Base-by-base conservation (phyloP, 2,888 invertebrate genomes). In the Ecdyonurus torrentis region DNA sequence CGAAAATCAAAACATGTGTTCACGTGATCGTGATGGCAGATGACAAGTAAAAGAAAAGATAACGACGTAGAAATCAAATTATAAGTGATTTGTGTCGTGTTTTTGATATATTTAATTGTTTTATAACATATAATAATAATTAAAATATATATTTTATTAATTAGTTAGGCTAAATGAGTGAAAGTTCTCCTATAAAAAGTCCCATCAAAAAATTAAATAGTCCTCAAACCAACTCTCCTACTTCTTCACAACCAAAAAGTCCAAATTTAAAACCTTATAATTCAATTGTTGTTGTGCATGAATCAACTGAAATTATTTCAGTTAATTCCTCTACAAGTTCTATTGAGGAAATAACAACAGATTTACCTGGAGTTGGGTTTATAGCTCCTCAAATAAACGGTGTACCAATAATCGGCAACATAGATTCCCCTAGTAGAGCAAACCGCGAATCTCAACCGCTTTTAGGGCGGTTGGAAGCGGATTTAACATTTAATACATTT, bases 401-500 rank as follows among this genome's bases (percentile, higher is more conserved):
- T 53, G 18, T 61, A 60, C 60, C 52, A 62, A n/a, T n/a, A n/a
- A n/a, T n/a, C n/a, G 87, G 86, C 77, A 83, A 83, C 79, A 85
- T 89, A 85, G 90, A 90, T 83, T 87, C 87, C 62, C 83, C 87
- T 73, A 86, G 87, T 67, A 82, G 85, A n/a, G 3, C n/a, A 66
- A 89, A 88, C 78, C 83, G 92, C 73, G 96, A 96, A 83, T 91
- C 90, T 78, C 94, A 95, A 79, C 95, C 95, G 74, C 85, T 96
- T 68, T 82, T 96, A 62, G 87, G 89, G 78, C 84, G 84, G 74
- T 83, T 84, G 74, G 86, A 86, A 72, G 79, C 86, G 69, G 86
- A 88, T 72, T 79, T 82, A 69, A 83, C 87, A 66, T 88, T 83
- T 72, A 93, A 94, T 75, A 85, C 87, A 73, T 94, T 94, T 76